Evolutionary conservation across 2,797 vertebrate species (phyloP), one percentile per base, ranked within the genome.

Genomic region (Brotula barbata): DNA sequence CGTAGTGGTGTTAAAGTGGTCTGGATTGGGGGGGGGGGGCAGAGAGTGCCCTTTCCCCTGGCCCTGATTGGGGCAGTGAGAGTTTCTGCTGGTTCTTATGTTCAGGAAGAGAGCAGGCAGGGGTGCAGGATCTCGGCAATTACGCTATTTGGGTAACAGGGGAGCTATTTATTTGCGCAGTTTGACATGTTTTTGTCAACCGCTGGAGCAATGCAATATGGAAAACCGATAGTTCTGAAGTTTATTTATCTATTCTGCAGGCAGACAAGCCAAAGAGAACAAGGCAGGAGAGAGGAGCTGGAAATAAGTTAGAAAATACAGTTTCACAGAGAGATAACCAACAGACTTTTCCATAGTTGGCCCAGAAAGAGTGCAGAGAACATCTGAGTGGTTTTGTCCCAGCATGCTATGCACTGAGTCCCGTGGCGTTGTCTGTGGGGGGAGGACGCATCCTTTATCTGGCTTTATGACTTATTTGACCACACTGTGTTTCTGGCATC

Each of bases 111-210:
- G 62, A 64, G 54, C 50, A 49, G 65, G 67, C 64, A 57, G 78
- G 66, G 68, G 65, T 7, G 66, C 82, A 85, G 80, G 86, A 90
- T 85, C 71, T 69, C 53, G 61, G 82, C 68, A 89, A 87, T 90
- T 86, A 84, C 73, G 72, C 67, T 84, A 82, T 89, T 89, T 90
- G 68, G 86, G 84, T 87, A 90, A 71, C 78, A 78, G 58, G 82
- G 80, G 82, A 87, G 78, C 60, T 78, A 87, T 90, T 88, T 88
- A 89, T 88, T 89, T 89, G 77, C 61, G 45, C n/a, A 21, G 68
- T 81, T 59, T 83, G 83, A 87, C 83, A 73, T 79, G 69, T 87
- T 89, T 87, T 75, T 85, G 83, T 78, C 20, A 67, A 83, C 65
- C 55, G 1, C 70, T 71, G 78, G 61, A 76, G 75, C 73, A 58